phyloP scores from a whole-genome alignment of 2,113 vertebrate species.

The Corvus hawaiiensis region DNA sequence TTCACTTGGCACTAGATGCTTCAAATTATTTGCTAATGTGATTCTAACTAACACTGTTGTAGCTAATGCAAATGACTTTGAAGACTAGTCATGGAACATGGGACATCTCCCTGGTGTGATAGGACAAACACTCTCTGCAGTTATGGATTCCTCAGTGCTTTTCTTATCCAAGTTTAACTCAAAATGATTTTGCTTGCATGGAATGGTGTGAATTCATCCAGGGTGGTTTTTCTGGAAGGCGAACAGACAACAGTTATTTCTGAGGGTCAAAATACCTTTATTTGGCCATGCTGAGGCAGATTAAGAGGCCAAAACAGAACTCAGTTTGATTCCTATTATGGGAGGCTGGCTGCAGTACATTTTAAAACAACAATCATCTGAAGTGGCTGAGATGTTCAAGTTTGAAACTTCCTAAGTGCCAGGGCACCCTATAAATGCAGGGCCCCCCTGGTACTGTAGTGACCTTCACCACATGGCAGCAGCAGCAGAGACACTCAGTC shows the following conservation, averaged over 20 bases:
- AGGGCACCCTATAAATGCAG: background rate
- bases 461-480: background rate
- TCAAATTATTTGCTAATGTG: conserved; percentile 7
- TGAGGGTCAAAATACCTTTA: conserved; percentile 56
- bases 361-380: conserved; percentile 44
- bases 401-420: background rate
- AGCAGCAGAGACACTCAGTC: background rate
- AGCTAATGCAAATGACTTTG: background rate
- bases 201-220: conserved; percentile 38
- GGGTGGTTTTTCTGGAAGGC: conserved; percentile 21
- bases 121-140: background rate
- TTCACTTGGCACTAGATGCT: background rate
- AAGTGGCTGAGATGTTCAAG: background rate
- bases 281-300: conserved; percentile 53
- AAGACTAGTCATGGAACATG: background rate
- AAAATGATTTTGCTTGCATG: conserved; percentile 1
- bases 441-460: background rate
- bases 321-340: conserved; percentile 55
- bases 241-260: background rate
- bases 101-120: background rate
- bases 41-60: background rate
- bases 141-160: background rate
- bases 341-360: conserved; percentile 14
- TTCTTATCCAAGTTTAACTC: conserved; percentile 29
- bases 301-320: conserved; percentile 48